Base-by-base conservation (phyloP, 1,140 invertebrate genomes). In the Drosophila sechellia region DNA sequence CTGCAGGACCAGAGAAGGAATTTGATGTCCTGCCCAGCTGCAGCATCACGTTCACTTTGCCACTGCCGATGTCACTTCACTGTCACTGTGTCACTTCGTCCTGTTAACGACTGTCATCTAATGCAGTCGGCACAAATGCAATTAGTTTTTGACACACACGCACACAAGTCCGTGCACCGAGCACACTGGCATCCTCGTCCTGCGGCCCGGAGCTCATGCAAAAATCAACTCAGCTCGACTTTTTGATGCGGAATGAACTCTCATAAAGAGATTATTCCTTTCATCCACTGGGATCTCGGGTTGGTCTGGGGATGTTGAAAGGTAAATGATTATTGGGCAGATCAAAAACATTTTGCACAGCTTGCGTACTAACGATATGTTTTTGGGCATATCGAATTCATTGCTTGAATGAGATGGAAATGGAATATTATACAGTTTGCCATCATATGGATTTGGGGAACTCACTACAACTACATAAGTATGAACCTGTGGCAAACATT, bases 121-220 rank as follows among this genome's bases (percentile, higher is more conserved):
- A 55, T 69, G 74, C 74, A 77, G 74, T 77, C 63, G 59, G 35
- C 64, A 42, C 52, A 70, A 77, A 77, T 69, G 73, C 84, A 86
- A 89, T 86, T 86, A 89, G 83, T 87, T 68, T 40, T 55, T 43
- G 68, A 65, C 59, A 65, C 52, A 53, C 70, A 40, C 72, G 46
- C 39, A 72, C 22, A 42, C 27, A 15, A 4, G 42, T 37, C n/a
- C 40, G 2, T 37, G 20, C 12, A 6, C 1, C 11, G 8, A 8
- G 8, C 6, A 8, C 39, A 72, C 22, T 37, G 15, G 27, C 2
- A 43, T 31, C 10, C 22, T 31, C 57, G 13, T 46, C 68, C 27
- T 37, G 50, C 37, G 42, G 27, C 40, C 27, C 15, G 48, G 12
- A 52, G 56, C 31, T 52, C 45, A 57, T 63, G 45, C 59, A 46